Percentiles rank a stretch among this genome's conserved stretches.
Evolutionary conservation across 2,888 invertebrate genomes (phyloP).

Genomic region (Drosophila tanythrix): DNA sequence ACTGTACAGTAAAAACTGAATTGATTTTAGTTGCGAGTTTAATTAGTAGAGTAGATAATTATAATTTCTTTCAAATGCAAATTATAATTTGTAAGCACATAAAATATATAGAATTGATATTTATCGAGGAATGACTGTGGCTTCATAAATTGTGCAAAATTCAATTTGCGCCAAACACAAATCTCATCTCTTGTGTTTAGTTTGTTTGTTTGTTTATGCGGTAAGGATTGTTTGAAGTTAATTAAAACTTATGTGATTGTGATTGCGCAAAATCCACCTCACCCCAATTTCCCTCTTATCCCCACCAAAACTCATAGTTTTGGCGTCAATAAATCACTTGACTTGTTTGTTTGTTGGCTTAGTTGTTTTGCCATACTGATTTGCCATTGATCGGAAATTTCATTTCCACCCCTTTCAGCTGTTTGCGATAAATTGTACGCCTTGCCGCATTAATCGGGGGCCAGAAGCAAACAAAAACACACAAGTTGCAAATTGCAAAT

Average conservation of each 20-base stretch:
- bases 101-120: neutral
- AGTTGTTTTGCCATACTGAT: conserved; percentile 35
- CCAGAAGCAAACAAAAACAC: conserved; percentile 5
- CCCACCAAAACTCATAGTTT: conserved; percentile 10
- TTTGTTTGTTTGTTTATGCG: conserved; percentile 51
- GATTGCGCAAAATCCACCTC: conserved; percentile 30
- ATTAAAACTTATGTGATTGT: conserved; percentile 77
- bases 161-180: conserved; percentile 32
- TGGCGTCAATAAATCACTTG: conserved; percentile 40
- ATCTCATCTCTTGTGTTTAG: conserved; percentile 15
- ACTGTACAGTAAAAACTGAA: conserved; percentile 37
- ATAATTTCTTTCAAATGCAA: neutral
- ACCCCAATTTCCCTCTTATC: neutral
- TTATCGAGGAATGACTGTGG: neutral
- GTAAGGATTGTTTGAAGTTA: conserved; percentile 71
- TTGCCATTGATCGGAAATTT: conserved; percentile 28
- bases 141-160: conserved; percentile 64
- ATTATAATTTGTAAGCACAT: neutral
- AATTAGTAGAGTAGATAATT: neutral
- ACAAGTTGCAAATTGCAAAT: conserved; percentile 44
- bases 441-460: conserved; percentile 20
- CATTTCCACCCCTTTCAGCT: conserved; percentile 17
- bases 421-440: conserved; percentile 5
- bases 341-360: conserved; percentile 46
- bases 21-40: neutral